Conservation (phyloP, 30 jellyfish, hydroid and myxozoan genomes). For the Hydra vulgaris region DNA sequence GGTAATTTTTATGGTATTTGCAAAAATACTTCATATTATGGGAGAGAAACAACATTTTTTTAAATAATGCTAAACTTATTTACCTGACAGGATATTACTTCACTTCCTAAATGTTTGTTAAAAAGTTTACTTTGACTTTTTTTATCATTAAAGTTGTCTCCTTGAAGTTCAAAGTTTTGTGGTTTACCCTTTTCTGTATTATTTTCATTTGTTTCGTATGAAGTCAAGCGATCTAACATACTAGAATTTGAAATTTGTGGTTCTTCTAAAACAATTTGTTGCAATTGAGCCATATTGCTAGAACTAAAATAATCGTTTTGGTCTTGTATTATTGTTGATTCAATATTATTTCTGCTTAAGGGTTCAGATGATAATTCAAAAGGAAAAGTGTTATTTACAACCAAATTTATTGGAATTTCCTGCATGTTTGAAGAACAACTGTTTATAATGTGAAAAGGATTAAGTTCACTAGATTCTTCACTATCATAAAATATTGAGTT, state of each 20-base stretch:
- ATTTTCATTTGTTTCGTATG: background rate
- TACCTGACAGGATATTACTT: background rate
- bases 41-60: too few species aligned
- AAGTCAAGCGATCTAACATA: background rate
- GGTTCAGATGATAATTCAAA: background rate
- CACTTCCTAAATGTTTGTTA: background rate
- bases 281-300: background rate
- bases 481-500: background rate
- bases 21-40: too few species aligned
- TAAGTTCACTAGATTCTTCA: background rate
- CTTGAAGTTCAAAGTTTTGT: too few species aligned
- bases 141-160: too few species aligned
- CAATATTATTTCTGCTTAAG: background rate
- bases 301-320: background rate
- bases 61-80: too few species aligned
- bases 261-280: background rate
- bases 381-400: background rate
- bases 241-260: background rate
- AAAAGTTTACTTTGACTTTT: background rate
- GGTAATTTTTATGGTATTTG: too few species aligned
- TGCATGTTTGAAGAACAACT: background rate
- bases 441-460: background rate
- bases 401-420: background rate
- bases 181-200: background rate
- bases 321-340: background rate